Percentiles rank a stretch among this genome's conserved stretches.
phyloP scores from a whole-genome alignment of 2,797 vertebrate genomes.

The Notolepis coatsorum region DNA sequence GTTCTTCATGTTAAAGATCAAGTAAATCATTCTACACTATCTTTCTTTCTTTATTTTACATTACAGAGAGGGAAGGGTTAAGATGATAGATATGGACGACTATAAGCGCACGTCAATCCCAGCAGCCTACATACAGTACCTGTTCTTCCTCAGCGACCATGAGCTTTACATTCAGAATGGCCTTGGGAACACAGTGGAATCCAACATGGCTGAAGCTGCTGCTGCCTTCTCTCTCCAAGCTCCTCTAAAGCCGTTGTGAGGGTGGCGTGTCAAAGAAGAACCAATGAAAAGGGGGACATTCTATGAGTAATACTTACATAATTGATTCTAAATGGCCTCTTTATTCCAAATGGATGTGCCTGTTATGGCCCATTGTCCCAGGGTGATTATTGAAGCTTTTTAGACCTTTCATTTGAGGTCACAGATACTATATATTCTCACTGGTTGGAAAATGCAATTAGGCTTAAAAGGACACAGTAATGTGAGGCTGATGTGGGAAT shows the following conservation, averaged over 20 bases:
- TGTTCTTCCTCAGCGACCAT: constrained; percentile 1
- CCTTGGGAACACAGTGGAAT: not conserved
- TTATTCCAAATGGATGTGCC: constrained; percentile 31
- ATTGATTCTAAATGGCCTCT: constrained; percentile 48
- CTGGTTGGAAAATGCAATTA: constrained; percentile 10
- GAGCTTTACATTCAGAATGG: not conserved
- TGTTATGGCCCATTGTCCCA: constrained; percentile 54
- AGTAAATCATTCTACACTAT: not conserved
- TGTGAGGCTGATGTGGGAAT: constrained; percentile 22
- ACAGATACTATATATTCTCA: constrained; percentile 13
- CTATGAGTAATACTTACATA: constrained; percentile 38
- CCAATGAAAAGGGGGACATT: constrained; percentile 27
- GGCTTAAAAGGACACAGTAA: constrained; percentile 17
- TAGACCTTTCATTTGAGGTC: constrained; percentile 17
- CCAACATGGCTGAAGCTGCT: constrained; percentile 10
- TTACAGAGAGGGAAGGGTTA: constrained; percentile 6
- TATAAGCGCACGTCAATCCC: constrained; percentile 2
- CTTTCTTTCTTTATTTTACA: not conserved
- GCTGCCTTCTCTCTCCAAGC: not conserved
- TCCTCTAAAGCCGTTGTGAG: constrained; percentile 14
- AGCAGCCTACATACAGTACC: no score
- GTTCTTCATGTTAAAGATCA: not conserved
- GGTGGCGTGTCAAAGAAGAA: constrained; percentile 52
- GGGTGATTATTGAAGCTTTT: constrained; percentile 33
- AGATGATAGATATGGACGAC: constrained; percentile 6